Evolutionary conservation across 1,140 invertebrate genomes (phyloP).

Genomic region (Oedothorax gibbosus): DNA sequence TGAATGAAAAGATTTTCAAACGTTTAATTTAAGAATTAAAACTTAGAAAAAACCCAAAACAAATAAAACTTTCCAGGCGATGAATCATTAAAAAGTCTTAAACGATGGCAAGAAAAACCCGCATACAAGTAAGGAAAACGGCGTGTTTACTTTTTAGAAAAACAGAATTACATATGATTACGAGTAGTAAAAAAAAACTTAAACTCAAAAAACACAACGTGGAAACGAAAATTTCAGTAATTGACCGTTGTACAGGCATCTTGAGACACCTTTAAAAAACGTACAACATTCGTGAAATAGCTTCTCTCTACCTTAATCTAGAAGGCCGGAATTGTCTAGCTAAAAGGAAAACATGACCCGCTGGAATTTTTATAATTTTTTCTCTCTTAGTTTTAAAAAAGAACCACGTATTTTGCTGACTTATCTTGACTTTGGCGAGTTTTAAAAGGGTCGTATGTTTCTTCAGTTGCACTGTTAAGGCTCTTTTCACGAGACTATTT

Average conservation of each 20-base stretch:
- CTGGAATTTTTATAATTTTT: conserved; percentile 52
- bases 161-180: conserved; percentile 35
- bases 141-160: neutral
- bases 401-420: conserved; percentile 41
- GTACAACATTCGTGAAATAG: conserved; percentile 30
- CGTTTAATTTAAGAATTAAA: too few relatives aligned
- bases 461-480: conserved; percentile 30
- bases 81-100: neutral
- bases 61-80: neutral
- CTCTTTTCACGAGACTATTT: neutral
- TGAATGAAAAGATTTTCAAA: too few relatives aligned
- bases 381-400: neutral
- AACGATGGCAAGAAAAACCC: neutral
- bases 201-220: neutral
- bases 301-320: conserved; percentile 40
- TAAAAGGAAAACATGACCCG: conserved; percentile 53
- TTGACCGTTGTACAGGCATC: conserved; percentile 37
- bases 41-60: too few relatives aligned
- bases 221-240: conserved; percentile 16
- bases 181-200: neutral
- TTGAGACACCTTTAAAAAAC: conserved; percentile 2
- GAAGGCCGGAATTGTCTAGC: conserved; percentile 20
- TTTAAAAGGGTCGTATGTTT: conserved; percentile 43
- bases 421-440: conserved; percentile 48
- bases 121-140: neutral